phyloP scores from a whole-genome alignment of 2,888 invertebrate genomes.

The Teleiodes luculella region DNA sequence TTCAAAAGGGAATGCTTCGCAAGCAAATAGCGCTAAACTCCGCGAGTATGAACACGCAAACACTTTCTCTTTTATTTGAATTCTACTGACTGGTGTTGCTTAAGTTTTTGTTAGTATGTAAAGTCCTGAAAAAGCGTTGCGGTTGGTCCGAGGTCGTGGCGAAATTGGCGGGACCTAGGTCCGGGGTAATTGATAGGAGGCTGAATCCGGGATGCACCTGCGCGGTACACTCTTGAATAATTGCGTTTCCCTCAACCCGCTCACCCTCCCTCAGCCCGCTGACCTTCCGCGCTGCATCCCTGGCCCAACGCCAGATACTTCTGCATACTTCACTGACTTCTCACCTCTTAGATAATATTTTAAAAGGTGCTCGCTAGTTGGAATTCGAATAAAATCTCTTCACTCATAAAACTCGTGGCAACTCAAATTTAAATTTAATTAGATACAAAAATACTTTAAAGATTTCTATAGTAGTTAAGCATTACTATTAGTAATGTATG shows the following conservation, averaged over 20 bases:
- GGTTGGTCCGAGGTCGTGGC: neutral
- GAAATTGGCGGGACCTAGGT: neutral
- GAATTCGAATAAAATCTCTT: neutral
- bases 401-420: neutral
- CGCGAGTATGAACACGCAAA: neutral
- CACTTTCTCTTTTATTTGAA: conserved; percentile 3
- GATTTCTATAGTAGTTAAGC: too few relatives aligned
- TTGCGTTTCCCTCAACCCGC: conserved; percentile 38
- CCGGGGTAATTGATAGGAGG: conserved; percentile 20
- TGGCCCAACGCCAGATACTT: conserved; percentile 48
- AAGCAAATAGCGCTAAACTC: neutral
- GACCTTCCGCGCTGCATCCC: conserved; percentile 70
- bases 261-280: conserved; percentile 24
- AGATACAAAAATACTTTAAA: too few relatives aligned
- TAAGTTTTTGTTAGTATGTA: neutral
- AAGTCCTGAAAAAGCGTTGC: too few relatives aligned
- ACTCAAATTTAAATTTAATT: too few relatives aligned
- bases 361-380: conserved; percentile 17
- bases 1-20: neutral
- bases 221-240: conserved; percentile 55
- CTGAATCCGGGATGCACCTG: conserved; percentile 58
- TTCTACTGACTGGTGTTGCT: neutral
- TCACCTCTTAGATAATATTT: conserved; percentile 32
- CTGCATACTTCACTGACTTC: conserved; percentile 39
- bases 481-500: too few relatives aligned